A percentile compares a stretch with the other conserved stretches of the same genome.
phyloP scores from a whole-genome alignment of 2,888 invertebrate species.

The Epirrhoe tristata region DNA sequence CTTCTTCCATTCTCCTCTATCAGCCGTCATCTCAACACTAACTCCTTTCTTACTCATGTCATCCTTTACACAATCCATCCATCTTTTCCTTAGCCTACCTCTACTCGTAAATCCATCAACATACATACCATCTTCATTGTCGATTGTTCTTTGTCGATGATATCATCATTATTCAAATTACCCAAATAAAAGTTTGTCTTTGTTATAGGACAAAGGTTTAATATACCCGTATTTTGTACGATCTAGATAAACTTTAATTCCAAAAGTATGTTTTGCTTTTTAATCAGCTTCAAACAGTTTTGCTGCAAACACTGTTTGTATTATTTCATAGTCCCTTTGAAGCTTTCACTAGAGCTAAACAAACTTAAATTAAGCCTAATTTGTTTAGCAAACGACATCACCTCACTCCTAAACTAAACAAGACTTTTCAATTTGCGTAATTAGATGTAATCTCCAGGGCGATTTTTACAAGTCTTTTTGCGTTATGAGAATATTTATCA shows the following conservation, averaged over 20 bases:
- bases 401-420: constrained; percentile 27
- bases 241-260: constrained; percentile 5
- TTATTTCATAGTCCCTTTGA: constrained; percentile 14
- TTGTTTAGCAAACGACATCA: constrained; percentile 19
- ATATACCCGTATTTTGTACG: neutral
- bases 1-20: too few relatives aligned
- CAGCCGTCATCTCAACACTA: too few relatives aligned
- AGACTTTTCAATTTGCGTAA: constrained; percentile 29
- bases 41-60: too few relatives aligned
- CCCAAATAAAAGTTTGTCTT: neutral
- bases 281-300: constrained; percentile 18
- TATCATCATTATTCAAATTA: neutral
- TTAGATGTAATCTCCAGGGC: constrained; percentile 21
- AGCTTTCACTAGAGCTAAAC: constrained; percentile 14
- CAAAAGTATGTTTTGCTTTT: constrained; percentile 3
- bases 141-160: too few relatives aligned
- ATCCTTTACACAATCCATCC: too few relatives aligned
- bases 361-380: constrained; percentile 20
- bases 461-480: constrained; percentile 23
- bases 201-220: neutral
- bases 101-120: too few relatives aligned
- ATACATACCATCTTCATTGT: too few relatives aligned
- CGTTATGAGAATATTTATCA: constrained; percentile 43
- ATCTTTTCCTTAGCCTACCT: too few relatives aligned
- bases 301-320: constrained; percentile 12